Evolutionary conservation across 2,113 vertebrate genomes (phyloP), one percentile per base, ranked within the genome.

Genomic region (Rhabdomys dilectus): DNA sequence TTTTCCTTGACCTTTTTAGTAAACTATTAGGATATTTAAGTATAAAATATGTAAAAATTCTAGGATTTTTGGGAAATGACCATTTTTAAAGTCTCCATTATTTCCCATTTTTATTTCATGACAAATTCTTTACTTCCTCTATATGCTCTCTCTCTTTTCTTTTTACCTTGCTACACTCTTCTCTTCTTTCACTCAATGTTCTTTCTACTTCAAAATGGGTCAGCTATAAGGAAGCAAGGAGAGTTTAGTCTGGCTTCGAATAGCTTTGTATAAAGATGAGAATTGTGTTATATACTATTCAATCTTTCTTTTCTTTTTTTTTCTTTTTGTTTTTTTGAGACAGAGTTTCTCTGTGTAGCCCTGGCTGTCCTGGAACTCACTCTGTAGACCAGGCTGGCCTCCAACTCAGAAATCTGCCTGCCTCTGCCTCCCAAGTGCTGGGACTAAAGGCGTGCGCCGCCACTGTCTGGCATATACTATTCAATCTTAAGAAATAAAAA

Each of bases 401-500:
- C n/a, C n/a, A n/a, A n/a, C n/a, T n/a, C n/a, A n/a, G n/a, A n/a
- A n/a, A n/a, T n/a, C n/a, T n/a, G n/a, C n/a, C n/a, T n/a, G n/a
- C n/a, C n/a, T n/a, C n/a, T n/a, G n/a, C n/a, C n/a, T n/a, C n/a
- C n/a, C n/a, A n/a, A n/a, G n/a, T n/a, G n/a, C n/a, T n/a, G n/a
- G n/a, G n/a, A n/a, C n/a, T n/a, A n/a, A n/a, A n/a, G n/a, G n/a
- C n/a, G n/a, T n/a, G n/a, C n/a, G n/a, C n/a, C n/a, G n/a, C n/a
- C n/a, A n/a, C n/a, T n/a, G n/a, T n/a, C n/a, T n/a, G n/a, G n/a
- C n/a, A 92, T 91, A 92, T 73, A 86, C 94, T 95, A 34, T 92
- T 97, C 95, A 94, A 26, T 95, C 92, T 97, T 75, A 88, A 94
- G 94, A 58, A 89, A 93, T 96, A 97, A 96, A 97, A 98, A 95